Evolutionary conservation across 2,113 vertebrate species (phyloP).

Genomic region (Serinus canaria): DNA sequence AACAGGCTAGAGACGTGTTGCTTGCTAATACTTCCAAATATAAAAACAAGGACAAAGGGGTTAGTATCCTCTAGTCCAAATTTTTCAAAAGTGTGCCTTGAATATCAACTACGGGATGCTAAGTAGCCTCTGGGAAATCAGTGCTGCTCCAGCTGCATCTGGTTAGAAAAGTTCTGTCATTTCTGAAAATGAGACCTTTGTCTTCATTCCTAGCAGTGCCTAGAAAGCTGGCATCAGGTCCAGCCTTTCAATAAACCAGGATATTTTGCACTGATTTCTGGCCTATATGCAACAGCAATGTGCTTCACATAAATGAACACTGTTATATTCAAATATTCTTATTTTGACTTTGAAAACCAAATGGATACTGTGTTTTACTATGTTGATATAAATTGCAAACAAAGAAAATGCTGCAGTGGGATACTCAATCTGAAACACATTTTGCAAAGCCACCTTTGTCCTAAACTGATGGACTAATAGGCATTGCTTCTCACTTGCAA

Average conservation of each 20-base stretch:
- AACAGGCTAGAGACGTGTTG: not conserved
- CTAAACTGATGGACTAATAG: not conserved
- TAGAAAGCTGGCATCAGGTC: not conserved
- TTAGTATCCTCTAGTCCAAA: not conserved
- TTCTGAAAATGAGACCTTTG: conserved; percentile 4
- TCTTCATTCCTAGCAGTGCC: not conserved
- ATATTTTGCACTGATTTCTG: not conserved
- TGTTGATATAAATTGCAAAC: not conserved
- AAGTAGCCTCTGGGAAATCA: not conserved
- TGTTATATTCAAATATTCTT: not conserved
- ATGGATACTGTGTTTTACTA: not conserved
- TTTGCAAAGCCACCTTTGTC: not conserved
- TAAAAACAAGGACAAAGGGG: not conserved
- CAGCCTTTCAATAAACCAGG: not conserved
- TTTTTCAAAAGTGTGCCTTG: not conserved
- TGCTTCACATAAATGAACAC: not conserved
- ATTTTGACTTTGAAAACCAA: not conserved
- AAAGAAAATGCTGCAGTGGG: not conserved
- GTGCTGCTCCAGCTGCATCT: not conserved
- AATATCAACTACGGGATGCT: not conserved
- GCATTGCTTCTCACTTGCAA: not conserved
- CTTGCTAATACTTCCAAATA: not conserved
- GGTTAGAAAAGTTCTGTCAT: not conserved
- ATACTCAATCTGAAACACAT: not conserved
- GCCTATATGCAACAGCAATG: not conserved